Percentiles rank a stretch among this genome's conserved stretches.
These are phyloP conservation scores for Sweltsa coloradensis DNA, from an alignment of 1,140 invertebrate species.

Conservation along the genomic window DNA sequence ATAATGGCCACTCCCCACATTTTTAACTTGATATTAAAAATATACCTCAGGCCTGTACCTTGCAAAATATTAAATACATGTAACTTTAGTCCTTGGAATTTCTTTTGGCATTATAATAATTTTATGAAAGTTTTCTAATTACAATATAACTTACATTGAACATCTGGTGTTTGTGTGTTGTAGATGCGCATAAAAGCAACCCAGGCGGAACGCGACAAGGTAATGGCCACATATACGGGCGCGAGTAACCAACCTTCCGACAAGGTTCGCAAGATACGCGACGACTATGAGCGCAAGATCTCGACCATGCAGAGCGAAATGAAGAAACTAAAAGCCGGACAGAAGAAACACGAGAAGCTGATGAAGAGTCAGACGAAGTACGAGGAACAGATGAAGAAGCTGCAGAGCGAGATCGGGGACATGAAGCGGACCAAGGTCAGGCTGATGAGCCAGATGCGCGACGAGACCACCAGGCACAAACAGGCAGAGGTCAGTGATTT, in stretches of 20 bases:
- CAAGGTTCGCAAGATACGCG: constrained; percentile 72
- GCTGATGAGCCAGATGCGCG: constrained; percentile 87
- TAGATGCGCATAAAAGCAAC: constrained; percentile 78
- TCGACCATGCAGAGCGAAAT: constrained; percentile 75
- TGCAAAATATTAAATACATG: too few relatives aligned
- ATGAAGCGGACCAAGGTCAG: constrained; percentile 76
- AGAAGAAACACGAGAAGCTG: constrained; percentile 78
- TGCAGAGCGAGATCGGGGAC: constrained; percentile 69
- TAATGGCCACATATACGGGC: constrained; percentile 46
- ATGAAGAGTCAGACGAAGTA: constrained; percentile 71
- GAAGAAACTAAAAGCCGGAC: constrained; percentile 73
- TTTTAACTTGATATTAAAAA: too few relatives aligned
- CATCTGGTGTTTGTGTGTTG: too few relatives aligned
- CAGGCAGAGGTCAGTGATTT: constrained; percentile 36
- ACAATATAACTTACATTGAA: too few relatives aligned
- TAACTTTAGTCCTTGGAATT: too few relatives aligned
- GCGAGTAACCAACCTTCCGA: constrained; percentile 43
- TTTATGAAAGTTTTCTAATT: too few relatives aligned
- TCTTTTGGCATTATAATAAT: too few relatives aligned
- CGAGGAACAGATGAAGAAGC: constrained; percentile 64
- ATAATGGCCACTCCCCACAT: too few relatives aligned
- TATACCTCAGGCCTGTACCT: too few relatives aligned
- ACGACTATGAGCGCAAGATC: constrained; percentile 85
- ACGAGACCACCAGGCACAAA: constrained; percentile 76
- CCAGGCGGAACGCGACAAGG: constrained; percentile 85